Base-by-base conservation (phyloP, 2,113 vertebrate genomes). In the Deroptyus accipitrinus region DNA sequence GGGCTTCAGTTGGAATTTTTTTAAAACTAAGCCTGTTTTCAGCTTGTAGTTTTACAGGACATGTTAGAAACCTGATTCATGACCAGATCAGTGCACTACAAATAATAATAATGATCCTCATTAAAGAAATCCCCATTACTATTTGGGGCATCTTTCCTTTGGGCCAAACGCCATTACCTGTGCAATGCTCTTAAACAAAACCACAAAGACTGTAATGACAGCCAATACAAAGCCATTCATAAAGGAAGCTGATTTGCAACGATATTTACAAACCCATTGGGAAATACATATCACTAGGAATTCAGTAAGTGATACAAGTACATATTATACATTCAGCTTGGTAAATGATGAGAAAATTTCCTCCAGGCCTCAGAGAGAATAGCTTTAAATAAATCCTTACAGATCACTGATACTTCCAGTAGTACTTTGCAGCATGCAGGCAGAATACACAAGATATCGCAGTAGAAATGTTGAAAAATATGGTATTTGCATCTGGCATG, bases 101-200 rank as follows among this genome's bases (percentile, higher is more conserved):
- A 96, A 96, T 92, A 96, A 85, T 72, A 87, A 91, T 37, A 85
- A 93, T 33, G 91, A 88, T 63, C 64, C 64, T 94, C 72, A 70
- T 92, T 92, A 88, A 94, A 94, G 75, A 93, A 95, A 94, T 51
- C 18, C 51, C 30, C 55, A 68, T 81, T 75, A 86, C 31, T 96
- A 54, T 93, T 84, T 42, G 67, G 82, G 61, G 72, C 51, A 57
- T 52, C 64, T 83, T 84, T 75, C 78, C 72, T 94, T 75, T 68
- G 41, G 85, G 94, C 64, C 59, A 87, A 90, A 46, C 24, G 18
- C 52, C 72, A 37, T 92, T 91, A 88, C 67, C 67, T 66, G 22
- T 63, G 59, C 70, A 69, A 59, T 8, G 14, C 62, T 90, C 76
- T 83, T 68, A 80, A 93, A 92, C 39, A 85, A 93, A 77, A 55